Evolutionary conservation across 2,797 vertebrate species (phyloP).

Genomic region (Acanthopagrus latus): DNA sequence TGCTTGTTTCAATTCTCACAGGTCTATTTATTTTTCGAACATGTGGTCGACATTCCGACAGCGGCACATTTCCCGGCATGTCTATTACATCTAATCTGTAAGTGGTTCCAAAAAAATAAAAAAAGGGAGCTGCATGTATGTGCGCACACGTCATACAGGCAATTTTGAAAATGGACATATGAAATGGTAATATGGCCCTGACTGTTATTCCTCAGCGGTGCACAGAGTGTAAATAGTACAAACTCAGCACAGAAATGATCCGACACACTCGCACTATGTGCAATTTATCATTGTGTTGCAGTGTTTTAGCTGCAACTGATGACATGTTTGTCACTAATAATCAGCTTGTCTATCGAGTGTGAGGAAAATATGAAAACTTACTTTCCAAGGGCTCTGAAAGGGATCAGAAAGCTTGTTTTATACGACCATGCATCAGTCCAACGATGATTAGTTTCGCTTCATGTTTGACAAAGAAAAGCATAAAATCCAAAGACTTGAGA

Average conservation of each 20-base stretch:
- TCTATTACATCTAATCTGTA: slow-evolving; percentile 87
- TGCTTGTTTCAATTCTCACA: slow-evolving; percentile 86
- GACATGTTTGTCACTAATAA: background rate
- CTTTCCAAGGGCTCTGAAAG: too few species aligned
- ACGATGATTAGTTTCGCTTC: too few species aligned
- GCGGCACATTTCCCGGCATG: slow-evolving; percentile 87
- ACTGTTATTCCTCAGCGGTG: slow-evolving; percentile 62
- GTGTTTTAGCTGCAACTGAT: slow-evolving; percentile 9
- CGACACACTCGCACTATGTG: too few species aligned
- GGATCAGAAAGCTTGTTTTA: too few species aligned
- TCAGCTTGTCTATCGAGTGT: background rate
- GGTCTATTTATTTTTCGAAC: slow-evolving; percentile 88
- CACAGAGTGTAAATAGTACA: slow-evolving; percentile 46
- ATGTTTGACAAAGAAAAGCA: too few species aligned
- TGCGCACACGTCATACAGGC: slow-evolving; percentile 74
- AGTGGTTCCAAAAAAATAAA: slow-evolving; percentile 77
- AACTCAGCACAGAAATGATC: slow-evolving; percentile 31
- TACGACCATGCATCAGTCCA: too few species aligned
- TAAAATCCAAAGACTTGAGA: too few species aligned
- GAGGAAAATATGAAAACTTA: background rate
- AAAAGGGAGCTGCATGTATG: slow-evolving; percentile 62
- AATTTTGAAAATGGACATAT: slow-evolving; percentile 78
- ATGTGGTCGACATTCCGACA: slow-evolving; percentile 87
- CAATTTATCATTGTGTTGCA: slow-evolving; percentile 15
- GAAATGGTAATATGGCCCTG: slow-evolving; percentile 66